phyloP scores from a whole-genome alignment of 2,797 vertebrate species.

The Sebastes glaucus region DNA sequence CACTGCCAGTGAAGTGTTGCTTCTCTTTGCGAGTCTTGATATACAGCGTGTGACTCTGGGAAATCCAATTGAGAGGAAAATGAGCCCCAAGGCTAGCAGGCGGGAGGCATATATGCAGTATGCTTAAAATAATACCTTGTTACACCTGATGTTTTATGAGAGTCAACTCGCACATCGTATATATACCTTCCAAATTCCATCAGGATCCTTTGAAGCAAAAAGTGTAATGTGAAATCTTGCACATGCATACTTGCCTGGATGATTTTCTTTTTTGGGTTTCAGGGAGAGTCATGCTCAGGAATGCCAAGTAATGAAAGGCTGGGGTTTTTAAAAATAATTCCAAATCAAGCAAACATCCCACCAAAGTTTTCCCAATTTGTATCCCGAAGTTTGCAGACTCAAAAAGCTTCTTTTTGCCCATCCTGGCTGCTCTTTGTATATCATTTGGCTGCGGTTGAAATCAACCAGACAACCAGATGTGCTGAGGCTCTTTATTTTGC shows the following conservation, averaged over 20 bases:
- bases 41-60: slow-evolving; percentile 14
- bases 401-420: slow-evolving; percentile 1
- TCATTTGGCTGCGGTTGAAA: slow-evolving; percentile 31
- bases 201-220: background rate
- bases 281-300: background rate
- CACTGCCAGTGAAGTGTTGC: slow-evolving; percentile 35
- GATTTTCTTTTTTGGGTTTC: background rate
- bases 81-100: background rate
- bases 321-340: background rate
- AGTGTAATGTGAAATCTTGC: background rate
- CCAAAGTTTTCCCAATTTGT: slow-evolving; percentile 3
- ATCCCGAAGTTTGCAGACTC: background rate
- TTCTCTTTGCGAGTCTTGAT: slow-evolving; percentile 15
- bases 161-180: background rate
- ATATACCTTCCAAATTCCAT: background rate
- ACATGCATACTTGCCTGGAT: background rate
- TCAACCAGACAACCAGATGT: slow-evolving; percentile 60
- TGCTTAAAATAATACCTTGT: slow-evolving; percentile 30
- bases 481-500: background rate
- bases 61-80: slow-evolving; percentile 29
- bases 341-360: slow-evolving; percentile 40
- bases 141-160: slow-evolving; percentile 21
- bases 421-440: slow-evolving; percentile 23
- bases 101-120: slow-evolving; percentile 6
- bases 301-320: background rate